Base-by-base conservation (phyloP, 2,888 invertebrate species). In the Branchipolynoe longqiensis region DNA sequence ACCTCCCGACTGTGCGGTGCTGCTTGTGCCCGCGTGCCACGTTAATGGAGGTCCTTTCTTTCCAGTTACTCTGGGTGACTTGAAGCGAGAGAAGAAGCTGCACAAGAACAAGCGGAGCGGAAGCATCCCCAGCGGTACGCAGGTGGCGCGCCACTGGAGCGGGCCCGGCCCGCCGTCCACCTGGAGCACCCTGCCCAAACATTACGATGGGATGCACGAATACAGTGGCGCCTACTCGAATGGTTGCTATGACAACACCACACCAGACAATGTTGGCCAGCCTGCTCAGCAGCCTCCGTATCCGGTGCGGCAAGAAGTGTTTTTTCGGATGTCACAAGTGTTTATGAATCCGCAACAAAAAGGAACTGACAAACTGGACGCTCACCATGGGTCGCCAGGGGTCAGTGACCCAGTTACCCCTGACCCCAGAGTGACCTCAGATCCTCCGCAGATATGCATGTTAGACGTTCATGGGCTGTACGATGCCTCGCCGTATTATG, bases 291-390 rank as follows among this genome's bases (percentile, higher is more conserved):
- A 78, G 3, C 48, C 78, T 6, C 0, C 48, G 25, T n/a, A n/a
- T n/a, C 78, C 78, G 28, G 6, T 78, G 78, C 18, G 78, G 22
- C 78, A 78, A 48, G 78, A 78, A 48, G 78, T 78, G 4, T 78
- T n/a, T 28, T 78, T 78, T 25, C 25, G 54, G 12, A 78, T 78
- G 78, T 78, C 78, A 8, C 78, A 78, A 25, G 54, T 78, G 6
- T 78, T 78, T n/a, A 25, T 31, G n/a, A 48, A 78, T 48, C 78
- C 41, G 4, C 33, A 69, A 12, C 69, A 69, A 18, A 18, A 48
- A 18, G 69, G 36, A 6, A 33, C 14, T 2, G 25, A 14, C 31
- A n/a, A 62, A 6, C 62, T 12, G 25, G 62, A 62, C 62, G 31
- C 28, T 25, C 25, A 62, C 28, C 25, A 3, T 2, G 28, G 3